Base-by-base conservation (phyloP, 2,113 vertebrate species). In the Calyptommatus sinebrachiatus region DNA sequence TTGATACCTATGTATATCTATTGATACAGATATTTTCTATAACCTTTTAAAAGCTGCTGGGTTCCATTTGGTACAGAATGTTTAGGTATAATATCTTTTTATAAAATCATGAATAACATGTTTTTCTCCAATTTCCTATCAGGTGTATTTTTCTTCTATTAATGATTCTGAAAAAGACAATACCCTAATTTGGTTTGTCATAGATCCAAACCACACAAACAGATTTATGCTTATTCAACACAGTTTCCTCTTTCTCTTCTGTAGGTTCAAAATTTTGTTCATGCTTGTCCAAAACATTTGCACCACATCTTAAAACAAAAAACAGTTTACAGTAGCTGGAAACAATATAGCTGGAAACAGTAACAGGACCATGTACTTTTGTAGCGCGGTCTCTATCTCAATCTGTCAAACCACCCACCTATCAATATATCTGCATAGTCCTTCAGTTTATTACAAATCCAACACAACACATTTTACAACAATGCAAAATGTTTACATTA, bases 61-160 rank as follows among this genome's bases (percentile, higher is more conserved):
- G 29, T 20, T 70, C 69, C 77, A 75, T 46, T 50, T 73, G 18
- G 29, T 78, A 83, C 74, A 31, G 62, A 53, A 57, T 35, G 4
- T 21, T 57, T 78, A 35, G 31, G 71, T 2, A 12, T 26, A 63
- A 18, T 45, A 18, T 3, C 35, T 73, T 28, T 35, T n/a, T 41
- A 41, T 41, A 41, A 41, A 41, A 41, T 41, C 35, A 41, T 41
- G 35, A 41, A 41, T 41, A 41, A 41, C 2, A 35, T 70, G 21
- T 73, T 72, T 75, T 1, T 57, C 1, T 53, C 26, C 6, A 65
- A 9, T 73, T 80, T 67, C 24, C 50, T 68, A 29, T 29, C 16
- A 28, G 11, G 10, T 22, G 21, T 1, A 21, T 81, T 76, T 20
- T 69, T 10, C 77, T 1, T 62, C 57, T 78, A 65, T 63, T 48